Percentiles rank a stretch among this genome's conserved stretches.
These are phyloP conservation scores for Coremacera marginata DNA, from an alignment of 2,888 invertebrate species.

Conservation along the genomic window DNA sequence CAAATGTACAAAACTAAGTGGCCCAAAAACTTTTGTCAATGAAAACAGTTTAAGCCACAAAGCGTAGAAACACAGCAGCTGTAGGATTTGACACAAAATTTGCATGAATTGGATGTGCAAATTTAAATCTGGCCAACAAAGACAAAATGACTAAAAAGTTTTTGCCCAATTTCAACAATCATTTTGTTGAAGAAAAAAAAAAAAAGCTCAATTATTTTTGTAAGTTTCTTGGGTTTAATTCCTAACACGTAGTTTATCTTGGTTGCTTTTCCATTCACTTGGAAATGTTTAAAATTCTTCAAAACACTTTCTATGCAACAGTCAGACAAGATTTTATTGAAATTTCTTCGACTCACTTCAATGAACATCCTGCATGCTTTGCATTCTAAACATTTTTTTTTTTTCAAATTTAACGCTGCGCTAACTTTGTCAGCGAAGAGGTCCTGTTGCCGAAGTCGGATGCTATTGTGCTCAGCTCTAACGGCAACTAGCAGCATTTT, in stretches of 20 bases:
- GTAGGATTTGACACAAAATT: not conserved
- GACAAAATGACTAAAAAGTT: too few species aligned
- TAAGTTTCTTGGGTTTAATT: not conserved
- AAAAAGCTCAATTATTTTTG: too few species aligned
- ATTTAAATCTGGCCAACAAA: too few species aligned
- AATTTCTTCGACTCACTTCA: not conserved
- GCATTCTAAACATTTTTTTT: slow-evolving; percentile 13
- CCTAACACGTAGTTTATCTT: not conserved
- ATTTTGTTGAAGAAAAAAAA: too few species aligned
- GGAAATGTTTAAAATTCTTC: not conserved
- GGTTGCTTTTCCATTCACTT: not conserved
- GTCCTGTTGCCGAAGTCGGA: not conserved
- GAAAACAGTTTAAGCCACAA: too few species aligned
- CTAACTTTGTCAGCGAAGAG: not conserved
- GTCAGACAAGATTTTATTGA: not conserved
- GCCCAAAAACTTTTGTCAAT: too few species aligned
- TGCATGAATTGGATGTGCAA: not conserved
- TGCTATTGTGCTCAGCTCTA: not conserved
- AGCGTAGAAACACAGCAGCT: not conserved
- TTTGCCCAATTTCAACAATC: too few species aligned
- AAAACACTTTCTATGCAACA: too few species aligned
- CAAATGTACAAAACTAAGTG: too few species aligned
- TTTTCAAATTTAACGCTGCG: slow-evolving; percentile 1
- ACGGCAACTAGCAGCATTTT: not conserved
- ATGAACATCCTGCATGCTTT: slow-evolving; percentile 12